Evolutionary conservation across 2,797 vertebrate genomes (phyloP).

Genomic region (Poecile montanus): DNA sequence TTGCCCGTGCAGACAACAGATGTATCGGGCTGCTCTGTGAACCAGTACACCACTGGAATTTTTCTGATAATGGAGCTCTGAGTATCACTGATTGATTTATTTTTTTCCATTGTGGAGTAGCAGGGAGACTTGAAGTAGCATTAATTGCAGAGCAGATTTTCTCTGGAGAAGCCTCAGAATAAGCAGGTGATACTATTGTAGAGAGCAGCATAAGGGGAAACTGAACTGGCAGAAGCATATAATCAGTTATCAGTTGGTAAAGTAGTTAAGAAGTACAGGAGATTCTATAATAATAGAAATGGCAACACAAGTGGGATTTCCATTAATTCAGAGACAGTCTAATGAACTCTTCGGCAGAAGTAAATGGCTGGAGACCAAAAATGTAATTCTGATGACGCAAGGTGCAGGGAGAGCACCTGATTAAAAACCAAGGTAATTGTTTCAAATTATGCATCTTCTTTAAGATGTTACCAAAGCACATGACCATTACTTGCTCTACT

Average conservation of each 20-base stretch:
- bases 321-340: background rate
- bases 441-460: background rate
- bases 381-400: background rate
- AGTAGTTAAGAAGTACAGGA: background rate
- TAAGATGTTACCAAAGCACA: background rate
- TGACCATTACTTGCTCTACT: background rate
- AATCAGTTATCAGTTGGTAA: background rate
- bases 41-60: background rate
- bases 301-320: background rate
- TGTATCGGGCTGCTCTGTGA: background rate
- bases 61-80: background rate
- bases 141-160: background rate
- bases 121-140: background rate
- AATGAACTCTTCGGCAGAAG: background rate
- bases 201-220: background rate
- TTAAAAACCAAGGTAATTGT: background rate
- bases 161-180: background rate
- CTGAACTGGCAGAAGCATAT: background rate
- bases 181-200: background rate
- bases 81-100: background rate
- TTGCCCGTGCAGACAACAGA: background rate
- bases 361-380: background rate
- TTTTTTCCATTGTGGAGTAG: background rate
- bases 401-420: background rate
- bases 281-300: background rate